Base-by-base conservation (phyloP, 2,797 vertebrate genomes). In the Oreochromis mossambicus region DNA sequence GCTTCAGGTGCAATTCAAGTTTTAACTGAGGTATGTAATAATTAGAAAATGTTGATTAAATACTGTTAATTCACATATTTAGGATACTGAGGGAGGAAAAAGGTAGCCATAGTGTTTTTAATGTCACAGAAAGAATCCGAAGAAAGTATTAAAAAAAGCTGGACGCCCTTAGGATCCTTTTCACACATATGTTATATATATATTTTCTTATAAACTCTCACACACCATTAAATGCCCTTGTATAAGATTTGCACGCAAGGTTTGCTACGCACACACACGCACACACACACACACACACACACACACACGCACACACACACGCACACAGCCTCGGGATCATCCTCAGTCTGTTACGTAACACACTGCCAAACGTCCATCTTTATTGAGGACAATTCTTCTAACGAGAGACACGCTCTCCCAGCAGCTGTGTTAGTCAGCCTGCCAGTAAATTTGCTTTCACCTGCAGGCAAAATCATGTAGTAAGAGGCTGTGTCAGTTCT, bases 351-450 rank as follows among this genome's bases (percentile, higher is more conserved):
- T 96, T 96, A 95, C 84, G 52, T 95, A 96, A 96, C 86, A 12
- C 61, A 75, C 92, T 90, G 92, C 92, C 94, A 95, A 95, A 95
- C 89, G 95, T 96, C 95, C 89, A 83, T 95, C 93, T 94, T 95
- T 94, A 96, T 96, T 96, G 95, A 94, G 95, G 95, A 95, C 95
- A 96, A 82, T 90, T 85, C 88, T 86, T 93, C 92, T 91, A 95
- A 93, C 87, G 75, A 91, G 93, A 93, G 88, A 92, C 93, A 90
- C 83, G 76, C 92, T 91, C 83, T 89, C 90, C 95, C 90, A 90
- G 93, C 94, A 96, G 95, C 95, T 95, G 94, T 90, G 91, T 95
- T 91, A 92, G 93, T 95, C 95, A 95, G 92, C 91, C 92, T 92
- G 90, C 85, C 87, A 61, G 88, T 94, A 92, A 93, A 94, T 93